These are phyloP conservation scores for Diabrotica balteata DNA, from an alignment of 2,888 invertebrate species.

Conservation along the genomic window DNA sequence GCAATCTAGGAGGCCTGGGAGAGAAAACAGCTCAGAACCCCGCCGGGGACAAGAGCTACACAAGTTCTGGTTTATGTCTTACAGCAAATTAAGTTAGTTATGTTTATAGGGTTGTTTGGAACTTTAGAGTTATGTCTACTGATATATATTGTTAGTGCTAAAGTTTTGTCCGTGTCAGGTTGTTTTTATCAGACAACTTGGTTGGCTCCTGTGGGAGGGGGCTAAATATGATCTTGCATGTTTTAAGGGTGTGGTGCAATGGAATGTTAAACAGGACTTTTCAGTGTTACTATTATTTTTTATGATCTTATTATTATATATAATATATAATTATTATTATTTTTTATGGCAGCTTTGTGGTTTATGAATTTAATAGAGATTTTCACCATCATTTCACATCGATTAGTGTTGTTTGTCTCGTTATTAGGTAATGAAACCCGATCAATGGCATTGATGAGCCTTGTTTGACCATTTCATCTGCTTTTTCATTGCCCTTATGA, in stretches of 20 bases:
- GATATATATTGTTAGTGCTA: slow-evolving; percentile 50
- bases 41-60: slow-evolving; percentile 32
- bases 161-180: slow-evolving; percentile 47
- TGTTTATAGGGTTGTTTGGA: slow-evolving; percentile 56
- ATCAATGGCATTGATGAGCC: too few relatives aligned
- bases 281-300: too few relatives aligned
- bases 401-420: too few relatives aligned
- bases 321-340: too few relatives aligned
- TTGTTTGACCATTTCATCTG: too few relatives aligned
- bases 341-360: too few relatives aligned
- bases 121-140: slow-evolving; percentile 52
- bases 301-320: not conserved
- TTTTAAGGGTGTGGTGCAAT: not conserved
- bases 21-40: slow-evolving; percentile 7
- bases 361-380: too few relatives aligned
- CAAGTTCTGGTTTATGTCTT: slow-evolving; percentile 52
- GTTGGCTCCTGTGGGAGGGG: slow-evolving; percentile 24
- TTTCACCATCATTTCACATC: too few relatives aligned
- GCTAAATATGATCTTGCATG: slow-evolving; percentile 6
- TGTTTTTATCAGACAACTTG: slow-evolving; percentile 48
- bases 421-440: too few relatives aligned
- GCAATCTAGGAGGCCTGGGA: slow-evolving; percentile 23
- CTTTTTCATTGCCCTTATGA: too few relatives aligned
- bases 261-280: not conserved
- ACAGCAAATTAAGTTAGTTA: slow-evolving; percentile 56